These are phyloP conservation scores for Porites rus DNA, from an alignment of 92 coral and sea anemone species.

Conservation along the genomic window DNA sequence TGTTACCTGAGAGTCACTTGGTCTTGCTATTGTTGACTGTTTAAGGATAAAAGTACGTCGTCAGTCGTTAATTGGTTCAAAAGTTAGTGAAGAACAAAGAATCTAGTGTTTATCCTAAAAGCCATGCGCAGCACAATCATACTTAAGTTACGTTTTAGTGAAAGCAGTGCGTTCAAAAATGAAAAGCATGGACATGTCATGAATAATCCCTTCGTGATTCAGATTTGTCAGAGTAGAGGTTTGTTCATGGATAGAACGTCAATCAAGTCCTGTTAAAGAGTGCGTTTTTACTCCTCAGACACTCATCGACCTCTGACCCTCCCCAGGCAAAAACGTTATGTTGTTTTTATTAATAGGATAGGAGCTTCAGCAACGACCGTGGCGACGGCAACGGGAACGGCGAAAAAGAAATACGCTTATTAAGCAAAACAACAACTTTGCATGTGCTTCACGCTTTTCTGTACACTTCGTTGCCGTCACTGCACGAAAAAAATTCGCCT, in stretches of 20 bases:
- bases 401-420: too few species aligned
- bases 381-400: too few species aligned
- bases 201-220: neutral
- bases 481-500: too few species aligned
- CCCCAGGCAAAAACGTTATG: too few species aligned
- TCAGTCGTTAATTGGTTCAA: conserved; percentile 3
- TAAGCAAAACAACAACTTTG: too few species aligned
- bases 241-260: neutral
- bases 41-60: conserved; percentile 54
- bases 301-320: neutral
- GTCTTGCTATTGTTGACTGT: conserved; percentile 62
- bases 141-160: neutral
- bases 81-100: neutral
- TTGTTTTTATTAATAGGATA: too few species aligned
- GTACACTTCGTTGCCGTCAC: too few species aligned
- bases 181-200: too few species aligned
- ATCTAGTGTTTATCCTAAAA: neutral
- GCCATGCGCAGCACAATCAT: neutral
- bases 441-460: too few species aligned
- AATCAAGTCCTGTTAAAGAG: neutral
- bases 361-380: too few species aligned
- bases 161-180: neutral
- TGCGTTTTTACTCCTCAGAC: conserved; percentile 16
- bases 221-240: neutral
- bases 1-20: conserved; percentile 56